A percentile compares a stretch with the other conserved stretches of the same genome.
Conservation (phyloP, 2,797 vertebrate species). For the Sebastiscus tertius region DNA sequence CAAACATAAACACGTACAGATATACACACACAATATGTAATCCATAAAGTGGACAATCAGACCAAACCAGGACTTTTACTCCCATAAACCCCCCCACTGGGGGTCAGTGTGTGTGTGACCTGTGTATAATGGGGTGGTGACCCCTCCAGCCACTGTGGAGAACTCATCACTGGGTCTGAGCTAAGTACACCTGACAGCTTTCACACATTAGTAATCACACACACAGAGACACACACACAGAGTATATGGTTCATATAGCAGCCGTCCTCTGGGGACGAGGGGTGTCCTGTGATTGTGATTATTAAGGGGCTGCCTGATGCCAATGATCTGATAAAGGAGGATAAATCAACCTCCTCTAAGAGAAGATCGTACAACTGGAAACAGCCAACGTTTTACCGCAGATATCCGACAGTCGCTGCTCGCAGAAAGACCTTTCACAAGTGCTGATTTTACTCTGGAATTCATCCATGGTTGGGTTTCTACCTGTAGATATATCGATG, state of each 20-base stretch:
- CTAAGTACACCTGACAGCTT: conserved; percentile 45
- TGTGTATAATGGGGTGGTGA: conserved; percentile 46
- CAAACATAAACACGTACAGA: background rate
- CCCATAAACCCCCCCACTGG: background rate
- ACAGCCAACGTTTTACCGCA: background rate
- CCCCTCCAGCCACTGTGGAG: conserved; percentile 39
- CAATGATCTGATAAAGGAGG: background rate
- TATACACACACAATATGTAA: background rate
- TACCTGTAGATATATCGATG: no score
- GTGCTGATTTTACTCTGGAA: background rate
- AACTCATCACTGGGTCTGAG: conserved; percentile 41
- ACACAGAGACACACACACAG: background rate
- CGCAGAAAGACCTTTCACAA: no score
- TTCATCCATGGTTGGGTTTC: background rate
- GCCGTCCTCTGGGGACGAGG: background rate
- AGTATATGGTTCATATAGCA: background rate
- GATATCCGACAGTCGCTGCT: no score
- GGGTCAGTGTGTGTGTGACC: conserved; percentile 34
- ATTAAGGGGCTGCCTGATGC: background rate
- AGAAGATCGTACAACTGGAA: background rate
- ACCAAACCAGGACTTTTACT: conserved; percentile 7
- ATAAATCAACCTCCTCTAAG: conserved; percentile 1
- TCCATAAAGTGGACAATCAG: conserved; percentile 16
- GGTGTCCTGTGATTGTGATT: background rate
- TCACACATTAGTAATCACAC: background rate